Conservation (phyloP, 1,140 invertebrate species). For the Drosophila serrata region DNA sequence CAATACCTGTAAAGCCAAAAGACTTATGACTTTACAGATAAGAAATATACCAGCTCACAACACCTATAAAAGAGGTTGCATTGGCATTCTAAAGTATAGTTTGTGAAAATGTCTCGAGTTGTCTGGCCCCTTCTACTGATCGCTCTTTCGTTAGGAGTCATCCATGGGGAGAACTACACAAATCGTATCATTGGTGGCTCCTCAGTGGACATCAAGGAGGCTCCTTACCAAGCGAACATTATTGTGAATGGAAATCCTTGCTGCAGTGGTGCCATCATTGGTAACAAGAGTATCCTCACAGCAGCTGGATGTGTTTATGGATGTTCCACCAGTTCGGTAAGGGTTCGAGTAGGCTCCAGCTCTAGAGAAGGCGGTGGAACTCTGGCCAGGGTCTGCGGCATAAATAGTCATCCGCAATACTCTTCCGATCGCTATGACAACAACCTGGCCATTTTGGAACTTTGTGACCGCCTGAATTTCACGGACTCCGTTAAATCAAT, state of each 20-base stretch:
- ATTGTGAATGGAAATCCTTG: slow-evolving; percentile 1
- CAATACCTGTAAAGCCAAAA: neutral
- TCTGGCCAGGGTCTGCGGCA: neutral
- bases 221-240: slow-evolving; percentile 17
- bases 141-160: neutral
- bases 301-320: slow-evolving; percentile 21
- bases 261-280: slow-evolving; percentile 37
- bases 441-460: slow-evolving; percentile 18
- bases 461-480: neutral
- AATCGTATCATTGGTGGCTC: slow-evolving; percentile 19
- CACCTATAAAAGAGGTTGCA: slow-evolving; percentile 8
- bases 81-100: neutral
- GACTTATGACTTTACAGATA: slow-evolving; percentile 17
- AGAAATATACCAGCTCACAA: neutral
- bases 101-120: slow-evolving; percentile 2
- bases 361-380: slow-evolving; percentile 2
- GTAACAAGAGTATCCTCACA: neutral
- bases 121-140: slow-evolving; percentile 3
- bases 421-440: slow-evolving; percentile 12
- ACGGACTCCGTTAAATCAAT: neutral
- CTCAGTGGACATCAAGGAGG: slow-evolving; percentile 6
- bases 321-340: neutral
- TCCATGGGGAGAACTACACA: neutral
- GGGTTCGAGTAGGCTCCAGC: slow-evolving; percentile 17
- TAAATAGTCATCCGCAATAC: slow-evolving; percentile 7